Conservation (phyloP, 30 jellyfish, hydroid and myxozoan genomes). For the Cassiopea andromeda region DNA sequence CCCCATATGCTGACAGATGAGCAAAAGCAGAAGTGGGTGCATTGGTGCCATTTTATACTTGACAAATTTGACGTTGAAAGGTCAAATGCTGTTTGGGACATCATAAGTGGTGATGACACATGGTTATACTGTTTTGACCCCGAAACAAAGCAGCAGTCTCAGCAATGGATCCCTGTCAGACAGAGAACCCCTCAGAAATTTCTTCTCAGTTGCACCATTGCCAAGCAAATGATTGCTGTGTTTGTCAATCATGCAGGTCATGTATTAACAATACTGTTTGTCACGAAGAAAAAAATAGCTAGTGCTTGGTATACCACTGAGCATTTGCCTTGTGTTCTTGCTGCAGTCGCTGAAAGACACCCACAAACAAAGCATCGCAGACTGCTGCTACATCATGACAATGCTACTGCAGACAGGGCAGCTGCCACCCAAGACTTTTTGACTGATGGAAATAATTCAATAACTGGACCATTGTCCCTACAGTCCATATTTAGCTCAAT, state of each 20-base stretch:
- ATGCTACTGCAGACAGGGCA: too few relatives aligned
- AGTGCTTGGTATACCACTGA: background rate
- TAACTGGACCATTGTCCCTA: too few relatives aligned
- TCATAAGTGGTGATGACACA: constrained; percentile 14
- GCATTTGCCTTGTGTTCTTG: too few relatives aligned
- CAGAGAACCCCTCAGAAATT: constrained; percentile 24
- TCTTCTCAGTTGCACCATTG: constrained; percentile 16
- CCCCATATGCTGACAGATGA: constrained; percentile 13
- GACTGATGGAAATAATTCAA: too few relatives aligned
- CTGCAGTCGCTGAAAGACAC: too few relatives aligned
- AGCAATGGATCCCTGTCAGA: constrained; percentile 27
- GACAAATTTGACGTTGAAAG: constrained; percentile 25
- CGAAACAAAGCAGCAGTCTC: constrained; percentile 18
- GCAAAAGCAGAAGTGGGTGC: constrained; percentile 20
- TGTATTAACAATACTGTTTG: constrained; percentile 25
- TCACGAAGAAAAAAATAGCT: background rate
- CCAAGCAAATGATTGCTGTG: background rate
- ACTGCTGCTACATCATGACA: too few relatives aligned
- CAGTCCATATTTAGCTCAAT: too few relatives aligned
- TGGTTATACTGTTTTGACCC: constrained; percentile 22
- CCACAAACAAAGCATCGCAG: too few relatives aligned
- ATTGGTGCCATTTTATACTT: background rate
- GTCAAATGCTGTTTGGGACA: constrained; percentile 39
- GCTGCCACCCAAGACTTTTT: too few relatives aligned
- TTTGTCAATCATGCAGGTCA: constrained; percentile 25